Evolutionary conservation across 2,888 invertebrate genomes (phyloP), one percentile per base, ranked within the genome.

Genomic region (Toxonevra muliebris): DNA sequence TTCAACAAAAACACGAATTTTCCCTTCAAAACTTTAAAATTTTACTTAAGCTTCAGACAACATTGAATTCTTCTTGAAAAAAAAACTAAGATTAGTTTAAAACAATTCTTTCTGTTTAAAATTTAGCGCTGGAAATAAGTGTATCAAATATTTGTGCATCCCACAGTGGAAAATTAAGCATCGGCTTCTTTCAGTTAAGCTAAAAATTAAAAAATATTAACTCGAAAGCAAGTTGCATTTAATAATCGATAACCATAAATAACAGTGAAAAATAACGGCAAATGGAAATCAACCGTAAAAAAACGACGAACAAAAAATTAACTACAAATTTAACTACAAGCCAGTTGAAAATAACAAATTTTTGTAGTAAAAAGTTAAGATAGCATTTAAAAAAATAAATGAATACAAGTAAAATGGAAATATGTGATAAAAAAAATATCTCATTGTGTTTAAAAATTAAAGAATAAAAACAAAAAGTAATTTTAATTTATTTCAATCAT

Each of bases 151-250:
- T 4, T 30, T 30, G 30, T 30, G 30, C 30, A 30, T 30, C 30
- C 30, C 30, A 7, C 30, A 30, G 7, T 7, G 30, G 53, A 66
- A 61, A 68, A 71, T 66, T 64, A 69, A 74, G 75, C 75, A 76
- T 76, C 76, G 75, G 73, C 75, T 75, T 74, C 72, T 76, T 76
- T 74, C 74, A 73, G 74, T 74, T 75, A 76, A 76, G 74, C 70
- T 68, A 63, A 57, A 65, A 59, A 62, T 65, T n/a, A 15, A 20
- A 65, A 66, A 70, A 71, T 71, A 30, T 76, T 76, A 69, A 74
- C 70, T 73, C 66, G 72, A 75, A 75, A 73, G 75, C 75, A 76
- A 76, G 75, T 75, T 75, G 72, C 73, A 71, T 53, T 55, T 55
- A 64, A 64, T 59, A 63, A 30, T 30, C 30, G 30, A 30, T 30